Conservation (phyloP, 1,140 invertebrate species). For the Hypsibius dujardini region DNA sequence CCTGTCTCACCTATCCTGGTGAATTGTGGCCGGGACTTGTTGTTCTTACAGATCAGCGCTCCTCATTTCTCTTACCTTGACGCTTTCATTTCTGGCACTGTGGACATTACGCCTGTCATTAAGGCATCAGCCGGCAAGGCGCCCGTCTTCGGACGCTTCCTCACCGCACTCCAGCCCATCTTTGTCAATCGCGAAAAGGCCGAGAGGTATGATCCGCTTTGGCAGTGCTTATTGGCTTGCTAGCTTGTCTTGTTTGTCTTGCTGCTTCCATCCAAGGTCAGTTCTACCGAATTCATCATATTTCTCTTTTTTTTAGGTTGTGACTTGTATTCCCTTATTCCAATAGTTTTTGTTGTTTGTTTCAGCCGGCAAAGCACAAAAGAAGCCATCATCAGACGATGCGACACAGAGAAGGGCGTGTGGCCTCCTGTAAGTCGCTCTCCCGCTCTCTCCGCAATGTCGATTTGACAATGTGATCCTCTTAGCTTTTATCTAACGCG, state of each 20-base stretch:
- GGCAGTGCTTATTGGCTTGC: no score
- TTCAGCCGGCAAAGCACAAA: background rate
- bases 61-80: slow-evolving; percentile 1
- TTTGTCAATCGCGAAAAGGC: slow-evolving; percentile 1
- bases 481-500: no score
- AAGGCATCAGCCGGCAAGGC: background rate
- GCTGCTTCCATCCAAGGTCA: background rate
- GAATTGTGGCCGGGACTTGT: slow-evolving; percentile 4
- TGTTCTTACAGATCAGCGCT: background rate
- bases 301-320: no score
- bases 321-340: no score
- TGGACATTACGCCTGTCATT: background rate
- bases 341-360: background rate
- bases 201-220: background rate
- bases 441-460: no score
- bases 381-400: background rate
- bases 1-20: background rate
- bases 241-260: background rate
- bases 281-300: no score
- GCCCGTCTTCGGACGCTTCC: background rate
- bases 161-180: background rate
- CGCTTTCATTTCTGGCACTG: background rate
- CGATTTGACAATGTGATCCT: no score
- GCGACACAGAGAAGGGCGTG: slow-evolving; percentile 3
- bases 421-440: no score